Evolutionary conservation across 2,113 vertebrate genomes (phyloP), one percentile per base, ranked within the genome.

Genomic region (Kryptolebias marmoratus): DNA sequence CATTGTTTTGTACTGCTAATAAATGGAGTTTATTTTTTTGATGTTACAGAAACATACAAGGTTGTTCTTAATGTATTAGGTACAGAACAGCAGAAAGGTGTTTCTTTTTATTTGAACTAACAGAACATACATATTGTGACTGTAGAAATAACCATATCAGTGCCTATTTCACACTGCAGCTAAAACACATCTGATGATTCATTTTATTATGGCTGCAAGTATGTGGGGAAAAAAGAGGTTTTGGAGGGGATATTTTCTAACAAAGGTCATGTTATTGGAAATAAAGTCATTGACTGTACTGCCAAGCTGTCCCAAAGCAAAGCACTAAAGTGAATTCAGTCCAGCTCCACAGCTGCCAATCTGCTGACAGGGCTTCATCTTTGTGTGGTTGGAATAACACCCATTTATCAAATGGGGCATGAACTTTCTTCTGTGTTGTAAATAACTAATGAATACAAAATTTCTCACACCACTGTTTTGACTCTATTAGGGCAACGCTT

Each of bases 361-460:
- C 62, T 82, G 79, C 79, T 81, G 79, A 87, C 56, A 16, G 48
- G 36, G 64, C 54, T 52, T 36, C 59, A 71, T 65, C 56, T 44
- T 70, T 75, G 66, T 80, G 67, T 52, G 8, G 36, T 18, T 79
- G 64, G 72, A 80, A 80, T 55, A 68, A 68, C 22, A 75, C 48
- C 45, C 75, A 28, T 76, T 47, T 64, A 58, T 72, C 64, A 72
- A 42, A 58, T 59, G 47, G 47, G 30, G 56, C 39, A 11, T 53
- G 18, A 63, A 47, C 50, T 65, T 68, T 1, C 2, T 7, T 59
- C 8, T 49, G 9, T 45, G 1, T 39, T 49, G 5, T 49, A 30
- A 56, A 59, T 49, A 32, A 11, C 9, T 36, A 28, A 55, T n/a
- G 28, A 11, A 9, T n/a, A 48, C 5, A 18, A 11, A 28, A 31